These are phyloP conservation scores for Gortyna flavago DNA, from an alignment of 2,888 invertebrate genomes.

Conservation along the genomic window DNA sequence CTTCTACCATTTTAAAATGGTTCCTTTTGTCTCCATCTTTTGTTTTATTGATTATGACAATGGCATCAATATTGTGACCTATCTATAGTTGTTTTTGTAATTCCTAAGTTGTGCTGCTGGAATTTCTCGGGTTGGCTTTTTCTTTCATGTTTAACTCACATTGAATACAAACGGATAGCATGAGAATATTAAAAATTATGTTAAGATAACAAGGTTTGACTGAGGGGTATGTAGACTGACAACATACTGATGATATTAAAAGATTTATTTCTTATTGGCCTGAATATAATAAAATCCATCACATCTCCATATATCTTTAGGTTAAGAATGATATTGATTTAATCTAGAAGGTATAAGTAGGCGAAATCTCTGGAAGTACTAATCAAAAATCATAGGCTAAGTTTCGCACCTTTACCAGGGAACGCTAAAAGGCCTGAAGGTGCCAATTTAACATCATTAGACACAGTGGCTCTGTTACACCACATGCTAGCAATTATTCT, in stretches of 20 bases:
- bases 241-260: neutral
- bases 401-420: constrained; percentile 19
- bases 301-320: neutral
- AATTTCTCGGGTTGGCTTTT: neutral
- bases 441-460: constrained; percentile 69
- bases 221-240: neutral
- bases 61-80: neutral
- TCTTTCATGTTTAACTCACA: constrained; percentile 2
- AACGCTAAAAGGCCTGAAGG: constrained; percentile 51
- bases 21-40: neutral
- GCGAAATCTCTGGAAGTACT: neutral
- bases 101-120: neutral
- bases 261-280: neutral
- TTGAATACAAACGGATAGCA: neutral
- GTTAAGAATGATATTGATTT: neutral
- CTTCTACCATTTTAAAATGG: neutral
- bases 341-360: neutral
- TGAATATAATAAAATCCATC: neutral
- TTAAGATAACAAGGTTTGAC: neutral
- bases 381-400: neutral
- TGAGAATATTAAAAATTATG: neutral
- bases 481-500: constrained; percentile 58
- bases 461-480: constrained; percentile 59
- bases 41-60: neutral
- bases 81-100: neutral